Evolutionary conservation across 2,888 invertebrate species (phyloP).

Genomic region (Clepsis dumicolana): DNA sequence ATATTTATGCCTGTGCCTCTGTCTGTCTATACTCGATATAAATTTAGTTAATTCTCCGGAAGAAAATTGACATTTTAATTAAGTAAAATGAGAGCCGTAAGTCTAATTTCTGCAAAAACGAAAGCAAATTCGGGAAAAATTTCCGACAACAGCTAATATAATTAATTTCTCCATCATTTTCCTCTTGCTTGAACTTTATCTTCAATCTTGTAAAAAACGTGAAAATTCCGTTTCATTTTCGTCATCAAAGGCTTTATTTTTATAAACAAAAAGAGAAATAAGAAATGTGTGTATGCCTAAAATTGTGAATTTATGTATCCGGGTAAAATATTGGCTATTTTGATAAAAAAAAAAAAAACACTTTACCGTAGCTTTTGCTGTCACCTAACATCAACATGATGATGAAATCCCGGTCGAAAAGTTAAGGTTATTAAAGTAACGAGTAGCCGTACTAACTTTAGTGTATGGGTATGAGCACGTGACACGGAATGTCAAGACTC

Average conservation of each 20-base stretch:
- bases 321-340: not conserved
- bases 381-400: too few relatives aligned
- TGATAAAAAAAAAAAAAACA: not conserved
- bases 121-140: slow-evolving; percentile 43
- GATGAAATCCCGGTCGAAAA: too few relatives aligned
- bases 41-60: slow-evolving; percentile 40
- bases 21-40: not conserved
- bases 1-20: too few relatives aligned
- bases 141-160: slow-evolving; percentile 39
- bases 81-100: slow-evolving; percentile 40
- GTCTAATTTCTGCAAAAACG: slow-evolving; percentile 17
- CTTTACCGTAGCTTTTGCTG: too few relatives aligned
- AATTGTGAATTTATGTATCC: not conserved
- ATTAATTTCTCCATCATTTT: slow-evolving; percentile 42
- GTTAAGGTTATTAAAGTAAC: too few relatives aligned
- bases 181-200: slow-evolving; percentile 37
- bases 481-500: too few relatives aligned
- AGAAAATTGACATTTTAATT: slow-evolving; percentile 49
- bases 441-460: too few relatives aligned
- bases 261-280: not conserved
- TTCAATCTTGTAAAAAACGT: slow-evolving; percentile 17
- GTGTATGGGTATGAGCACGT: too few relatives aligned
- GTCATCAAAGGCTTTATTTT: slow-evolving; percentile 4
- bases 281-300: not conserved
- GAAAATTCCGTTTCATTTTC: slow-evolving; percentile 8